A percentile compares a stretch with the other conserved stretches of the same genome.
phyloP scores from a whole-genome alignment of 2,888 invertebrate species.

The Eupithecia abbreviata region DNA sequence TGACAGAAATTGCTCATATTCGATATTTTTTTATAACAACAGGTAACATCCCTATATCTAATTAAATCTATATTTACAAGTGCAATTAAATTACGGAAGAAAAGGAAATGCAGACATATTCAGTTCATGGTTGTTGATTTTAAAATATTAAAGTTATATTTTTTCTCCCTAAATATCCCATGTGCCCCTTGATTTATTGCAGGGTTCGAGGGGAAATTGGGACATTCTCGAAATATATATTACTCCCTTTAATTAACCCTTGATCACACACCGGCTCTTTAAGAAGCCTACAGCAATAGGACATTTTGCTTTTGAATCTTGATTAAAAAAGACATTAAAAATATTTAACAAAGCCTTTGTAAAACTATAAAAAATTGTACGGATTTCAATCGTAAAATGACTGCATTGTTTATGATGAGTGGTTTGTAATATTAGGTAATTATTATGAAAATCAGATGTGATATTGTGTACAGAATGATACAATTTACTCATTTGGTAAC shows the following conservation, averaged over 20 bases:
- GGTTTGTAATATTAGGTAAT: background rate
- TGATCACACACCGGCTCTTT: background rate
- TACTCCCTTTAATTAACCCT: background rate
- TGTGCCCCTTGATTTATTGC: background rate
- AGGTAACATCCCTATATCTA: conserved; percentile 70
- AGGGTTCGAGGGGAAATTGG: background rate
- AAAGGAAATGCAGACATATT: conserved; percentile 61
- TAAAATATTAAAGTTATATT: conserved; percentile 19
- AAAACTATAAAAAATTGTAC: conserved; percentile 18
- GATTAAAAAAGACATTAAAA: conserved; percentile 5
- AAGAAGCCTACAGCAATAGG: background rate
- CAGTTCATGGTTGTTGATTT: conserved; percentile 36
- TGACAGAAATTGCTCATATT: conserved; percentile 58
- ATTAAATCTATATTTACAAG: conserved; percentile 65
- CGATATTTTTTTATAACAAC: conserved; percentile 54
- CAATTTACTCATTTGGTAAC: conserved; percentile 37
- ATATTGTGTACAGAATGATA: conserved; percentile 22
- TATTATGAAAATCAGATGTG: background rate
- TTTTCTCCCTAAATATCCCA: background rate
- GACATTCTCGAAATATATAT: background rate
- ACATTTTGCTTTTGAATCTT: conserved; percentile 7
- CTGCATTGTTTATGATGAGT: conserved; percentile 16
- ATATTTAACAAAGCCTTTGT: conserved; percentile 14
- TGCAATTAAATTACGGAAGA: conserved; percentile 46
- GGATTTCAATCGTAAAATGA: conserved; percentile 13